phyloP scores from a whole-genome alignment of 1,140 invertebrate species.

The Nasonia giraulti region DNA sequence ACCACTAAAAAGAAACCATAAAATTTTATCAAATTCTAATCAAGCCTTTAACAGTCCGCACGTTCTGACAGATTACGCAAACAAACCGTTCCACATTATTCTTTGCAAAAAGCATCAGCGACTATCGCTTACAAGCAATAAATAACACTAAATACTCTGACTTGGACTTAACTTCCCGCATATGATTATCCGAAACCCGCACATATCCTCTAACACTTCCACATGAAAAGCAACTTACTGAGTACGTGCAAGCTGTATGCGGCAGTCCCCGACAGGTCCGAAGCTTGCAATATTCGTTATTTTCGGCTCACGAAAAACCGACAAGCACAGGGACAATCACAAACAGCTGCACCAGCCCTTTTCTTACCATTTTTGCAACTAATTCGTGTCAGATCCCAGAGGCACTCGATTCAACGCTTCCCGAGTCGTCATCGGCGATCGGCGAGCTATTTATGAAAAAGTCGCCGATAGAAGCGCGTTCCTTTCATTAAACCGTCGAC shows the following conservation, averaged over 20 bases:
- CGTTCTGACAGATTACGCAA: too few relatives aligned
- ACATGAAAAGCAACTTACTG: background rate
- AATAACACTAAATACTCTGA: too few relatives aligned
- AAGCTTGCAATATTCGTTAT: background rate
- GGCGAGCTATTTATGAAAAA: background rate
- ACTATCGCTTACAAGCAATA: too few relatives aligned
- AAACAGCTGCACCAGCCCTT: background rate
- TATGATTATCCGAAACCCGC: too few relatives aligned
- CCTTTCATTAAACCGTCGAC: background rate
- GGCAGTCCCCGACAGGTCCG: background rate
- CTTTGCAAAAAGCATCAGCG: too few relatives aligned
- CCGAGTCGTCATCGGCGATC: background rate
- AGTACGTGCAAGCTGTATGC: background rate
- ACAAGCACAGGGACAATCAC: background rate
- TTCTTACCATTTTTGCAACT: background rate
- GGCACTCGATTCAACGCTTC: background rate
- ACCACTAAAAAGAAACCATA: too few relatives aligned
- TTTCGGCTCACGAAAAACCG: background rate
- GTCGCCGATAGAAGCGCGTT: background rate
- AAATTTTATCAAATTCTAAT: too few relatives aligned
- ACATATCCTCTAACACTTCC: too few relatives aligned
- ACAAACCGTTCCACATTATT: too few relatives aligned
- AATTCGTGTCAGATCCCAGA: background rate
- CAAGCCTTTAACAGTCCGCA: too few relatives aligned
- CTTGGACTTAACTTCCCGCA: too few relatives aligned